A percentile compares a stretch with the other conserved stretches of the same genome.
Conservation (phyloP, 2,113 vertebrate genomes). For the Morone saxatilis region DNA sequence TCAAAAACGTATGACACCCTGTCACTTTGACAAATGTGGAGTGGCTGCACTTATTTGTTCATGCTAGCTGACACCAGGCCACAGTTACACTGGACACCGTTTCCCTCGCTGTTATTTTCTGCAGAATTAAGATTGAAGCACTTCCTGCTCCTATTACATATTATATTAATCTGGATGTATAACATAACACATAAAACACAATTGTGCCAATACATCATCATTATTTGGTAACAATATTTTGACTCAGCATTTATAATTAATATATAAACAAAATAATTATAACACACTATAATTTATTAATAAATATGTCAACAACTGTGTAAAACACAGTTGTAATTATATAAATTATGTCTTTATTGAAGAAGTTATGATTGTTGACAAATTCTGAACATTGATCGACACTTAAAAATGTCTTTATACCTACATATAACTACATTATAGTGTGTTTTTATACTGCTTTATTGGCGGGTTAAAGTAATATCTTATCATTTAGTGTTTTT, state of each 20-base stretch:
- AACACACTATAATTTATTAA: neutral
- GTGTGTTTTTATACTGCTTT: neutral
- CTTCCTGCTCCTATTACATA: neutral
- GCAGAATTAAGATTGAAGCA: neutral
- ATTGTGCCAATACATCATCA: neutral
- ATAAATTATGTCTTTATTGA: neutral
- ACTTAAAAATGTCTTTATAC: neutral
- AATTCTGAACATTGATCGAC: neutral
- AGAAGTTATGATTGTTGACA: neutral
- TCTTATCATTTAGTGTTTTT: neutral
- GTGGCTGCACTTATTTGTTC: slow-evolving; percentile 35
- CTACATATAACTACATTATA: neutral
- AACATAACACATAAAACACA: too few relatives aligned
- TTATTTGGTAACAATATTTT: neutral
- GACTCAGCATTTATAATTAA: neutral
- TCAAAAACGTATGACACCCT: slow-evolving; percentile 57
- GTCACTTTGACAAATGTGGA: slow-evolving; percentile 61
- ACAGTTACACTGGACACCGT: slow-evolving; percentile 23
- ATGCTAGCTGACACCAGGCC: slow-evolving; percentile 25
- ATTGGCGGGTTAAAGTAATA: neutral
- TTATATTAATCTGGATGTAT: neutral
- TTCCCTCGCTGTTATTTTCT: slow-evolving; percentile 13
- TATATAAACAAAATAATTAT: neutral
- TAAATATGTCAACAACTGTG: too few relatives aligned
- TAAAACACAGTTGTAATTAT: neutral